These are phyloP conservation scores for Dicerorhinus sumatrensis DNA, from an alignment of 2,113 vertebrate species.

Conservation along the genomic window DNA sequence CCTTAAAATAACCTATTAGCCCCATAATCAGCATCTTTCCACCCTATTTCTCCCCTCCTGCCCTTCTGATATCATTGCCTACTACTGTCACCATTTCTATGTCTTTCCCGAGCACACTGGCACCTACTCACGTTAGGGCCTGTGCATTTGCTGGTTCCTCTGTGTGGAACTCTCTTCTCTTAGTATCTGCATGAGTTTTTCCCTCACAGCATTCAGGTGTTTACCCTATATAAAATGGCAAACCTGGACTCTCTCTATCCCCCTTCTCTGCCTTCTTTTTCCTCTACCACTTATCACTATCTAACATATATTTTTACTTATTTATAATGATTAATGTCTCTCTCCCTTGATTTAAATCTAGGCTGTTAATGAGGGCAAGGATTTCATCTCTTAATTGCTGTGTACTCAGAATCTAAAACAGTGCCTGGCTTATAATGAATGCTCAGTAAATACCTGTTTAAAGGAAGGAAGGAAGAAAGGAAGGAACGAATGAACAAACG, in stretches of 20 bases:
- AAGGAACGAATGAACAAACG: too few species aligned
- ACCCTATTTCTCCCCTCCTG: background rate
- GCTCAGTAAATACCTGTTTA: background rate
- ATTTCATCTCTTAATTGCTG: background rate
- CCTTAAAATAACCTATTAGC: background rate
- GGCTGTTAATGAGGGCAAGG: background rate
- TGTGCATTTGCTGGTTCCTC: background rate
- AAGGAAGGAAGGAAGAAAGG: background rate
- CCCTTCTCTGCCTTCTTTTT: background rate
- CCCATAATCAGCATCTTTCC: background rate
- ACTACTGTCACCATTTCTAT: background rate
- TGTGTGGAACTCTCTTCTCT: background rate
- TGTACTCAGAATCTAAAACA: background rate
- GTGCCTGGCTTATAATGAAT: background rate
- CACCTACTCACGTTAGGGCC: background rate
- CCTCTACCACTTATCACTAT: background rate
- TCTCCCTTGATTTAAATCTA: background rate
- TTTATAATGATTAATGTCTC: background rate
- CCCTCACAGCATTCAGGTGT: background rate
- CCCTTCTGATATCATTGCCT: background rate
- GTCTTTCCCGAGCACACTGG: background rate
- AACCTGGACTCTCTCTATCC: background rate
- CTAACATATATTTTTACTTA: background rate
- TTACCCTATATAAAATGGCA: background rate
- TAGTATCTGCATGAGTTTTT: background rate